A percentile compares a stretch with the other conserved stretches of the same genome.
These are phyloP conservation scores for Dolomedes plantarius DNA, from an alignment of 2,888 invertebrate genomes.

Conservation along the genomic window DNA sequence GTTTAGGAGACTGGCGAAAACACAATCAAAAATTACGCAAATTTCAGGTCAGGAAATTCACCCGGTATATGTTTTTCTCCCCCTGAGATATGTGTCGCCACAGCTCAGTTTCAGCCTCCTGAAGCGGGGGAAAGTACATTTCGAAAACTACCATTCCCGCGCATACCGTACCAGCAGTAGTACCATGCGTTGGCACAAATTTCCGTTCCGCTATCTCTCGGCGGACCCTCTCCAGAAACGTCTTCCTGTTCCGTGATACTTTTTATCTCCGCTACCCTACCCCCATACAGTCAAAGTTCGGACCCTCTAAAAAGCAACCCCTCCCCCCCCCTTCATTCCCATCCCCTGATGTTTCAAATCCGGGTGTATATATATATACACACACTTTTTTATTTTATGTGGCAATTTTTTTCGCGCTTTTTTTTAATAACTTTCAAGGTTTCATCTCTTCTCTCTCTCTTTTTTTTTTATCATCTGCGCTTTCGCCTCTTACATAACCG, in stretches of 20 bases:
- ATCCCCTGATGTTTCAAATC: neutral
- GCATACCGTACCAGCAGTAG: neutral
- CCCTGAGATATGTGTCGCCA: too few relatives aligned
- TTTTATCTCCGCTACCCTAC: neutral
- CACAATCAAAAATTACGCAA: too few relatives aligned
- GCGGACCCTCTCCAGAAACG: neutral
- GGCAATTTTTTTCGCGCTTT: neutral
- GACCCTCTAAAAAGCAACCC: neutral
- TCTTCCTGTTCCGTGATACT: slow-evolving; percentile 18
- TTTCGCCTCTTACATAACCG: too few relatives aligned
- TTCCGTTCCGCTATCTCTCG: slow-evolving; percentile 1
- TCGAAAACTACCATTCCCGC: neutral
- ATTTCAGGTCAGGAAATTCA: too few relatives aligned
- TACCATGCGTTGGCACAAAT: neutral
- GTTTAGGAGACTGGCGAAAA: too few relatives aligned
- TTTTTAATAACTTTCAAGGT: neutral
- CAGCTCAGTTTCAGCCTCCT: neutral
- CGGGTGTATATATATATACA: neutral
- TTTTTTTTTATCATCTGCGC: too few relatives aligned
- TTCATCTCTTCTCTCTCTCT: too few relatives aligned
- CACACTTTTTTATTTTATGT: neutral
- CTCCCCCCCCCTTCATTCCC: too few relatives aligned
- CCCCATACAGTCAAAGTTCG: slow-evolving; percentile 8
- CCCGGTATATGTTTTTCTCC: too few relatives aligned
- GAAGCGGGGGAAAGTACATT: neutral